Percentiles rank a stretch among this genome's conserved stretches.
Conservation (phyloP, 2,113 vertebrate species). For the Tychaedon coryphoeus region DNA sequence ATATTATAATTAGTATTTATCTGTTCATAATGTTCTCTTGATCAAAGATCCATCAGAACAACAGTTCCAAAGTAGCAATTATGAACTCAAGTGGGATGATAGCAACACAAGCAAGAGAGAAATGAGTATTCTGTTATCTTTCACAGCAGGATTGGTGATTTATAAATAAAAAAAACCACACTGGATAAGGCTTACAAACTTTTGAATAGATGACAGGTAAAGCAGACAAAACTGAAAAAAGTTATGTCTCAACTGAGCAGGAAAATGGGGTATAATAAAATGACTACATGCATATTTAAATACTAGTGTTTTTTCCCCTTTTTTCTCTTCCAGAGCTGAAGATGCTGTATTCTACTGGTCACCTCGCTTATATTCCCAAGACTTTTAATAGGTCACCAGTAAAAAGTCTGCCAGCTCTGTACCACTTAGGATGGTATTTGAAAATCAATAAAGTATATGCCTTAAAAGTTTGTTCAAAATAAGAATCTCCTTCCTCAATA, state of each 20-base stretch:
- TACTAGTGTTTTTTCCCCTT: background rate
- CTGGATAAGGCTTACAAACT: background rate
- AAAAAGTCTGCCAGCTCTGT: background rate
- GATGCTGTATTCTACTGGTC: background rate
- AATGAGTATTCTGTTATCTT: background rate
- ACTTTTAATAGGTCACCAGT: background rate
- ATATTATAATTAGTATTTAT: background rate
- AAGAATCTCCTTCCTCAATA: background rate
- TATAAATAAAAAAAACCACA: background rate
- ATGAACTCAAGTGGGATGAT: background rate
- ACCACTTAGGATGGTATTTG: background rate
- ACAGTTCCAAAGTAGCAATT: background rate
- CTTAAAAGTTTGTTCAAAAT: background rate
- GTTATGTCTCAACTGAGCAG: background rate
- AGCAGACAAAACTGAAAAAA: background rate
- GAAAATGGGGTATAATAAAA: background rate
- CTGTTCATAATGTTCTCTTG: background rate
- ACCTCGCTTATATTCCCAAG: background rate
- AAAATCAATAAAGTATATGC: background rate
- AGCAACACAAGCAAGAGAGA: background rate
- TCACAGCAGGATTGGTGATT: background rate
- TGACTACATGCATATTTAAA: background rate
- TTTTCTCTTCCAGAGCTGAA: background rate
- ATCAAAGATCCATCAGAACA: background rate
- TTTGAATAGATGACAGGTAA: background rate